Base-by-base conservation (phyloP, 2,888 invertebrate genomes). In the Andrena chrysosceles region DNA sequence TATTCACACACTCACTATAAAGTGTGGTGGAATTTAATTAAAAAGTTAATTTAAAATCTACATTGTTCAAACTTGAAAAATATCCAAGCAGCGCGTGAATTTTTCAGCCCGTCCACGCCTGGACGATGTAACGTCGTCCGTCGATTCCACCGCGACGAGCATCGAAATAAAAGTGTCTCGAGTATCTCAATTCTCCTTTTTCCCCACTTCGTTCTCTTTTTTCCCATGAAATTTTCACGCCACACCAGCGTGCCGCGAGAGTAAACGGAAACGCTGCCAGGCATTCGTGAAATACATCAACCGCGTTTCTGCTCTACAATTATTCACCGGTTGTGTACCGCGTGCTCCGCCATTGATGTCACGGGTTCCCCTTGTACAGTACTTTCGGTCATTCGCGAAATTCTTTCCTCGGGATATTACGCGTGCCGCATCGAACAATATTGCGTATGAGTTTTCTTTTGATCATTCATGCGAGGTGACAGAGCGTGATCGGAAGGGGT, bases 241-340 rank as follows among this genome's bases (percentile, higher is more conserved):
- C 26, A 33, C 16, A 26, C n/a, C 42, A 20, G 35, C n/a, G 13
- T 42, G 49, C 56, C 26, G 8, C 60, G 33, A n/a, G 31, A 59
- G 42, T 29, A 48, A 56, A 66, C 20, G 35, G 8, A 73, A 73
- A 42, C 29, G 56, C n/a, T 35, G 23, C 10, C 7, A n/a, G 6
- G n/a, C 56, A 23, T 10, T 16, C 23, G 48, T n/a, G 16, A 74
- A 59, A 74, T 49, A 48, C 42, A 33, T 33, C 60, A 29, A 23
- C 4, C 67, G 33, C n/a, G 33, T 48, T 48, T 16, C 7, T 52
- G 60, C 2, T 31, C 0, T 10, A 33, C 48, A 33, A 59, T 74
- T 74, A 74, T 74, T 67, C 74, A 42, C 13, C 33, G 33, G 33
- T 63, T 26, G 23, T 29, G 48, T 49, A 26, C 26, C 26, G 29